Conservation (phyloP, 2,797 vertebrate genomes). For the Pantherophis vulpinus region DNA sequence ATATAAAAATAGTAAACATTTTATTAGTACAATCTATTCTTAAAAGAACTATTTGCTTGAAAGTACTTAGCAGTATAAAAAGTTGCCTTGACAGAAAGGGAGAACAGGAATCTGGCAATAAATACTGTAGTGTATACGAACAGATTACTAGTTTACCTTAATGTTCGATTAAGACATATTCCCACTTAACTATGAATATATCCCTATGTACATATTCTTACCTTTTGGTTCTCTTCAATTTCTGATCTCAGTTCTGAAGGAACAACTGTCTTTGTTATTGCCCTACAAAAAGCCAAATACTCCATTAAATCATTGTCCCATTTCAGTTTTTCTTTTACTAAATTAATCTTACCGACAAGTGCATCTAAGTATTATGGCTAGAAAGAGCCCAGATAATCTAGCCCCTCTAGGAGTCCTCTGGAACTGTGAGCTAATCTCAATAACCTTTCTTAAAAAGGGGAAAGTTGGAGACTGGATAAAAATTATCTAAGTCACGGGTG, state of each 20-base stretch:
- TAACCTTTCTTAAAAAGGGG: not conserved
- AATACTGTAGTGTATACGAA: not conserved
- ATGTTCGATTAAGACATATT: not conserved
- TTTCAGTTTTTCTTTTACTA: not conserved
- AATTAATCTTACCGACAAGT: not conserved
- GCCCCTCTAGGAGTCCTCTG: not conserved
- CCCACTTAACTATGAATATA: not conserved
- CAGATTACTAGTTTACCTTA: not conserved
- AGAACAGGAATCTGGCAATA: not conserved
- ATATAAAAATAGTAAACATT: too few relatives aligned
- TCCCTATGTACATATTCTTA: conserved; percentile 53
- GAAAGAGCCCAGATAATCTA: not conserved
- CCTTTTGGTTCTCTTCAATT: conserved; percentile 96
- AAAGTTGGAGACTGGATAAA: not conserved
- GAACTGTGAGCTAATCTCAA: not conserved
- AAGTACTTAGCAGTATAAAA: conserved; percentile 9
- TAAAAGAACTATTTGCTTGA: not conserved
- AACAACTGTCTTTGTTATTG: conserved; percentile 93
- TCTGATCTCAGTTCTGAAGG: conserved; percentile 85
- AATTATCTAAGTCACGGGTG: not conserved
- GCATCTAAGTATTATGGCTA: not conserved
- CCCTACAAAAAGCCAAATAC: conserved; percentile 73
- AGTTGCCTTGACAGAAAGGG: too few relatives aligned
- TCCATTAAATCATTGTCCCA: not conserved
- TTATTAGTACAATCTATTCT: not conserved